Evolutionary conservation across 2,888 invertebrate genomes (phyloP).

Genomic region (Pandemis corylana): DNA sequence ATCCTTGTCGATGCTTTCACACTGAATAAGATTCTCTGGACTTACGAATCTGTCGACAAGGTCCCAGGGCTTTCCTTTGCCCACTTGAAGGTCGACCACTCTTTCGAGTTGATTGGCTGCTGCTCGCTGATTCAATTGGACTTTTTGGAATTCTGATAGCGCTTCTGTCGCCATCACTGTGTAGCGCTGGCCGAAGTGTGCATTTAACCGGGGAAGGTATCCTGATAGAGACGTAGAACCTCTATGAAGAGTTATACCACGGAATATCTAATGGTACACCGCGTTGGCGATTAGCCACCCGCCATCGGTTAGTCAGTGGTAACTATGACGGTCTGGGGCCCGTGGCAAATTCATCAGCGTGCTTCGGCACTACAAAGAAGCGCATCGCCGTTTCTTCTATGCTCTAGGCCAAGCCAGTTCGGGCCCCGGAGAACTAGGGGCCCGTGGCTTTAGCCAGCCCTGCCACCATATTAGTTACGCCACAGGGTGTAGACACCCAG

Average conservation of each 20-base stretch:
- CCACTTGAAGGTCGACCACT: conserved; percentile 86
- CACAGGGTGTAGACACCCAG: too few species aligned
- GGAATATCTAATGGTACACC: too few species aligned
- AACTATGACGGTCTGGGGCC: too few species aligned
- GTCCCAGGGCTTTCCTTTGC: conserved; percentile 86
- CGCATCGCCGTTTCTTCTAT: too few species aligned
- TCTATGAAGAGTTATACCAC: not conserved
- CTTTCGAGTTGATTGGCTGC: conserved; percentile 85
- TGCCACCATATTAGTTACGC: too few species aligned
- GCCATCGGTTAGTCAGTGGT: too few species aligned
- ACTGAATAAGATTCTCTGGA: conserved; percentile 41
- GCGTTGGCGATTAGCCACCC: too few species aligned
- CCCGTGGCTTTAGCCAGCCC: too few species aligned
- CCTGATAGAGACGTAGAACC: conserved; percentile 68
- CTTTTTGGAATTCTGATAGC: conserved; percentile 88
- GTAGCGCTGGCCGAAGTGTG: conserved; percentile 89
- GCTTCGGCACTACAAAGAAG: too few species aligned
- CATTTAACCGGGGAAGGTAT: conserved; percentile 87
- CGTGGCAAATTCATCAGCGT: too few species aligned
- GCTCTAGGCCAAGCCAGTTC: too few species aligned
- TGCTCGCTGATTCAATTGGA: conserved; percentile 85
- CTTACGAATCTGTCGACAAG: conserved; percentile 86
- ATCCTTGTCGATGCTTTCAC: not conserved
- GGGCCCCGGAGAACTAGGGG: too few species aligned
- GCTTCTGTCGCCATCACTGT: conserved; percentile 90